phyloP scores from a whole-genome alignment of 2,888 invertebrate species.

The Cerastoderma edule region DNA sequence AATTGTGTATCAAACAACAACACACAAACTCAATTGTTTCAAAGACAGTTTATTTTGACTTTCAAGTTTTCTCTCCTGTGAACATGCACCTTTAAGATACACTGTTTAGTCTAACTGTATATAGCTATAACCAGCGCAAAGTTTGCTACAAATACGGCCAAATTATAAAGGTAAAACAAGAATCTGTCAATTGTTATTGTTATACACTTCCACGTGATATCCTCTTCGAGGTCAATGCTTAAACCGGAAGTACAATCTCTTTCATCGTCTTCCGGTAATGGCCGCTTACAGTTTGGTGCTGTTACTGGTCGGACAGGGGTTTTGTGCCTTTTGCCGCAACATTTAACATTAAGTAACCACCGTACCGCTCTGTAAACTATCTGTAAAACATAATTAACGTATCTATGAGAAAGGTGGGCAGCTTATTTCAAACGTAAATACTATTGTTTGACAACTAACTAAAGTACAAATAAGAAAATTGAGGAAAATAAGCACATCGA shows the following conservation, averaged over 20 bases:
- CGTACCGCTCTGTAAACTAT: background rate
- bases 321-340: background rate
- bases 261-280: background rate
- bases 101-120: too few relatives aligned
- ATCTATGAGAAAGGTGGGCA: too few relatives aligned
- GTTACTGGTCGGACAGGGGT: background rate
- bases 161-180: background rate
- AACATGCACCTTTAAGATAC: too few relatives aligned
- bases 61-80: too few relatives aligned
- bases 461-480: too few relatives aligned
- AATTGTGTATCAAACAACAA: too few relatives aligned
- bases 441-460: too few relatives aligned
- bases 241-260: background rate
- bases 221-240: background rate
- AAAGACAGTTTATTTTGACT: too few relatives aligned
- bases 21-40: too few relatives aligned
- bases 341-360: background rate
- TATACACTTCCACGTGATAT: constrained; percentile 1
- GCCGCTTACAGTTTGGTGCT: background rate
- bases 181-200: background rate
- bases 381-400: background rate
- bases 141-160: background rate
- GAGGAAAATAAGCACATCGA: too few relatives aligned
- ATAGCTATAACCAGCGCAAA: background rate
- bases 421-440: too few relatives aligned